Base-by-base conservation (phyloP, 2,797 vertebrate species). In the Takifugu rubripes region DNA sequence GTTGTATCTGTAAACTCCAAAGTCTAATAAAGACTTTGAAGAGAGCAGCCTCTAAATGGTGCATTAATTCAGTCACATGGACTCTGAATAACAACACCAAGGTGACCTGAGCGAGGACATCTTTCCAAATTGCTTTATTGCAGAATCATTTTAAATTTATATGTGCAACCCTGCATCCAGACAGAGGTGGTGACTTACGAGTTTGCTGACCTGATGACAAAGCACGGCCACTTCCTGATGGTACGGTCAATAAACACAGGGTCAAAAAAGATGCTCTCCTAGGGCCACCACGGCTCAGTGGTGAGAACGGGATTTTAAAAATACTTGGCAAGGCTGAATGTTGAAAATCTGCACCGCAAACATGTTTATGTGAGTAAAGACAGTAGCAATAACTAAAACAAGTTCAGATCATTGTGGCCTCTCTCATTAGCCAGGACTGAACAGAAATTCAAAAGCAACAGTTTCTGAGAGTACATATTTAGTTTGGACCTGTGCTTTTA, bases 71-170 rank as follows among this genome's bases (percentile, higher is more conserved):
- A 8, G 44, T 68, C 29, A 55, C 66, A 66, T 59, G 7, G 1
- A 47, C 76, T 75, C 66, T 26, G 59, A 77, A 24, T 54, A 80
- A 75, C 56, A 68, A 64, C 63, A 49, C 59, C 86, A 89, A 89
- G 86, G 83, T 88, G 84, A 89, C 88, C 87, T 51, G 26, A 50
- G 48, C 70, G 54, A 68, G 81, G 78, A 77, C 77, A 70, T 77
- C 72, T 73, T 61, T 75, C 51, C 59, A 82, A 84, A 88, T 75
- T 85, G 84, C 87, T 84, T 85, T 81, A 84, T 78, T 83, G 88
- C 85, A 87, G 78, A 89, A 89, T 83, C 59, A 73, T 87, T 86
- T 89, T 81, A 77, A 88, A 87, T 83, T 84, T 88, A 76, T 77
- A 72, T 53, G 57, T 82, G 74, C 70, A 66, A 69, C 43, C 64